A percentile compares a stretch with the other conserved stretches of the same genome.
phyloP scores from a whole-genome alignment of 2,888 invertebrate genomes.

The Dasypolia templi region DNA sequence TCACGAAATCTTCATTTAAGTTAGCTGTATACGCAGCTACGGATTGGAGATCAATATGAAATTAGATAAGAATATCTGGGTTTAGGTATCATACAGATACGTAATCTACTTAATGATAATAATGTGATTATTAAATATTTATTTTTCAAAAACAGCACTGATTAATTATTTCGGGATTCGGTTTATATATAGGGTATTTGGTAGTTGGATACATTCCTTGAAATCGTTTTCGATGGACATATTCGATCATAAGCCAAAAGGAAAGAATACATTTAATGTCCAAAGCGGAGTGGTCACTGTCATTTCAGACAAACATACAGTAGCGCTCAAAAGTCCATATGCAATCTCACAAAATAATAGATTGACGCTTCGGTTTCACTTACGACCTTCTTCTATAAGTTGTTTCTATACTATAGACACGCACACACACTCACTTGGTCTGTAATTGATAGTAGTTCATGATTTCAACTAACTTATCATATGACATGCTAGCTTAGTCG shows the following conservation, averaged over 20 bases:
- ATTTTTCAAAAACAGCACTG: background rate
- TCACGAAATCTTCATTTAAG: background rate
- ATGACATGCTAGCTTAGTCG: no score
- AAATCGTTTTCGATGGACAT: background rate
- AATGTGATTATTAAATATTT: background rate
- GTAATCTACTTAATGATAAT: background rate
- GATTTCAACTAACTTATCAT: no score
- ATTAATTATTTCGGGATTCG: background rate
- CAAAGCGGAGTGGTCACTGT: background rate
- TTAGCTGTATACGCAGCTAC: background rate
- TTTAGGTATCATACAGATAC: background rate
- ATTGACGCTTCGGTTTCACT: no score
- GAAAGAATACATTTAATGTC: background rate
- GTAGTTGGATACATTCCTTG: background rate
- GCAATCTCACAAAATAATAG: no score
- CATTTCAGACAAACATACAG: no score
- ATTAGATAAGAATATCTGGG: background rate
- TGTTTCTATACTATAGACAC: no score
- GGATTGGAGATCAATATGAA: background rate
- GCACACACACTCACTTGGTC: no score
- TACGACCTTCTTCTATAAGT: no score
- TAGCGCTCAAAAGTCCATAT: no score
- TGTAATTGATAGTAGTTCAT: no score
- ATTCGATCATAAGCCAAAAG: background rate
- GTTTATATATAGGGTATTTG: background rate